Evolutionary conservation across 2,797 vertebrate genomes (phyloP), one percentile per base, ranked within the genome.

Genomic region (Chelmon rostratus): DNA sequence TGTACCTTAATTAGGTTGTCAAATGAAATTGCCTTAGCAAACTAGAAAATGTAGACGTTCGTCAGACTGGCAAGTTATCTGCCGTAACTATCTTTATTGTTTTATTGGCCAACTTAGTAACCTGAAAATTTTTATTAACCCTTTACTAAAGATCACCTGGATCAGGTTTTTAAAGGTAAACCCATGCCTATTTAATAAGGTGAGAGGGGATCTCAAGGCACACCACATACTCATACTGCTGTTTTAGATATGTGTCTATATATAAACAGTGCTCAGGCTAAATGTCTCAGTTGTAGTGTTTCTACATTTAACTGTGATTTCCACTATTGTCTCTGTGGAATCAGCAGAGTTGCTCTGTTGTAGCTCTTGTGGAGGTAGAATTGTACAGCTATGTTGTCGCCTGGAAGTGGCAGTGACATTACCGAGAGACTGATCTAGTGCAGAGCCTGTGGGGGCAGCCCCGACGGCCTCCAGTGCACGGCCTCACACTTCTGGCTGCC

Each of bases 371-470:
- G 44, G 74, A 85, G 82, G 53, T 83, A 84, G 56, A 85, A 63
- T 68, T 76, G 82, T 15, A 23, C 63, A 50, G 68, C 64, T 71
- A 66, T 86, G 85, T 87, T 82, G 73, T 78, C 70, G 84, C 84
- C 87, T 91, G 82, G 73, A 92, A 91, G 87, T 90, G 88, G 89
- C 82, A 83, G 82, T 86, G 87, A 90, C 88, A 91, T 93, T 91
- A 91, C 83, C 89, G 87, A 88, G 89, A 89, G 85, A 79, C 83
- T 82, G 83, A 91, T 92, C 74, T 87, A 82, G 85, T 90, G 79
- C 87, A 82, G 87, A 85, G 77, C 83, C 83, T 86, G 71, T 73
- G 82, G 84, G 86, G 82, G 73, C 78, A 79, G 72, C 82, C 76
- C 79, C 46, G 6, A 61, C 64, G 19, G 85, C 82, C 86, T 77